Evolutionary conservation across 2,113 vertebrate genomes (phyloP), one percentile per base, ranked within the genome.

Genomic region (Petrocephalus microphthalmus): DNA sequence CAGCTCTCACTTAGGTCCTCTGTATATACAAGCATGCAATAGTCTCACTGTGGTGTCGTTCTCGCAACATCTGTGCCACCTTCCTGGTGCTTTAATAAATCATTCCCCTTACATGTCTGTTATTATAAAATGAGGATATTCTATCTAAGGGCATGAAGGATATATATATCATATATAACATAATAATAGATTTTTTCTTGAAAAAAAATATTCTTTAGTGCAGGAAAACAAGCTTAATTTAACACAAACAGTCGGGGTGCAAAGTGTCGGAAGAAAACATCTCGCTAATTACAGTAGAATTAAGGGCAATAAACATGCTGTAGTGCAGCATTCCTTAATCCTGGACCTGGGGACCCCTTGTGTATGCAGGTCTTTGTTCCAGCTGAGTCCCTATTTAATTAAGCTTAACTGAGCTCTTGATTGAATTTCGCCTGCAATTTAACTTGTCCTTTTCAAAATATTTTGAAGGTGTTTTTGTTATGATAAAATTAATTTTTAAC

Each of bases 391-490:
- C 67, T 19, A 74, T 74, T 74, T 83, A 83, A 83, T 83, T 83
- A 83, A 83, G 81, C 81, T 83, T 83, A 83, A 83, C 45, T 83
- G 81, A 83, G 81, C 45, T 22, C 81, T 83, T 83, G 81, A 83
- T 83, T 83, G 81, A 83, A 83, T 83, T 83, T 45, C 49, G 81
- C 47, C 37, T 49, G 19, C 37, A 42, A 83, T 47, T 83, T 83
- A 20, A 42, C 81, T 42, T 22, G 81, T 83, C 45, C 45, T 83
- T 49, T 83, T 22, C 45, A 47, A 47, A 47, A 47, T 49, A 47
- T 83, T n/a, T 83, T 83, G 33, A 83, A 45, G 37, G 81, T 47
- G 78, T 82, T 17, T 42, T 45, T 83, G 42, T 47, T 22, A 83
- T 49, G 45, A 49, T 83, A 49, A 49, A 83, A 49, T 49, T 83